Evolutionary conservation across 2,113 vertebrate genomes (phyloP), one percentile per base, ranked within the genome.

Genomic region (Hypocryptadius cinnamomeus): DNA sequence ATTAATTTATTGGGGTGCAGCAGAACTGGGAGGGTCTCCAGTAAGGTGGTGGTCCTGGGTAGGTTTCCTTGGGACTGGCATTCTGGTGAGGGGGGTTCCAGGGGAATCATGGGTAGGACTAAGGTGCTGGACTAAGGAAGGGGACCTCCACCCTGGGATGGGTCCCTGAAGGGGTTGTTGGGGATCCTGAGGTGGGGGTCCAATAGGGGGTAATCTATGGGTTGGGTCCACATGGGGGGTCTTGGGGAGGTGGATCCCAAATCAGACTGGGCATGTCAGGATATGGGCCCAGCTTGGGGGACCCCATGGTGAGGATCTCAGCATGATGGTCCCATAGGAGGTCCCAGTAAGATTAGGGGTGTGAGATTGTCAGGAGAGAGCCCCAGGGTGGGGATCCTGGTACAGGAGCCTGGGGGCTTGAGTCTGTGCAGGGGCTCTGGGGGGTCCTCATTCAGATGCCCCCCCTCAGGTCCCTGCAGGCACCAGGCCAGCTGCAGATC

Each of bases 201-300:
- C 50, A n/a, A 10, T 10, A 20, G 33, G 7, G 24, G 21, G 37
- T 17, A 20, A 18, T 45, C 47, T 31, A 8, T 33, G 22, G 39
- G 16, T 12, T 39, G 23, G 12, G 23, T 19, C 59, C 11, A 25
- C 3, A 0, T 33, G 48, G 15, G 2, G 23, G 8, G 7, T 72
- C 56, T 45, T 45, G 57, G 27, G 57, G 56, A 71, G 16, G 13
- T 20, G 33, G 33, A 45, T 72, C 22, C 33, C 48, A 71, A 37
- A 51, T 21, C 39, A 45, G 40, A 37, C 54, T 22, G 44, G 39
- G 33, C 7, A 33, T 23, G 48, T 64, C 28, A 73, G 59, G n/a
- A 39, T 8, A 27, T 28, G 18, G 23, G 11, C 11, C 12, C 40
- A 39, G n/a, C n/a, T n/a, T n/a, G n/a, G n/a, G n/a, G n/a, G n/a